Evolutionary conservation across 2,888 invertebrate genomes (phyloP).

Genomic region (Nephrotoma flavescens): DNA sequence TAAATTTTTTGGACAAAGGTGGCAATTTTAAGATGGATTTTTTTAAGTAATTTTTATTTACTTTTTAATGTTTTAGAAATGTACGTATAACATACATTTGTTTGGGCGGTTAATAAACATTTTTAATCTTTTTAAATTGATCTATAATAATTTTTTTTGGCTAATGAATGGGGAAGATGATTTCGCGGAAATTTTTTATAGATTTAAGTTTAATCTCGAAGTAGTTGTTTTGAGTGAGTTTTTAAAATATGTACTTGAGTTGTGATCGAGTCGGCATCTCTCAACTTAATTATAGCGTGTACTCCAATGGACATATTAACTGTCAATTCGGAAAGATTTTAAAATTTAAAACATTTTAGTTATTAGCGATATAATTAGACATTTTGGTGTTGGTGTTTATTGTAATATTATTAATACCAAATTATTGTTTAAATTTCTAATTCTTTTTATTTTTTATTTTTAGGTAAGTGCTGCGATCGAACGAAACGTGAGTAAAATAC

Average conservation of each 20-base stretch:
- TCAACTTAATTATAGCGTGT: not conserved
- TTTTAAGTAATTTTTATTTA: not conserved
- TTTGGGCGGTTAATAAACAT: not conserved
- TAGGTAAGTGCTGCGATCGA: not conserved
- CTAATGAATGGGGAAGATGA: not conserved
- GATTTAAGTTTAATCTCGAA: not conserved
- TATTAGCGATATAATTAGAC: not conserved
- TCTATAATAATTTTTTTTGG: not conserved
- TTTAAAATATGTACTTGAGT: not conserved
- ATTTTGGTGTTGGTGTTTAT: not conserved
- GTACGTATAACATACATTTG: not conserved
- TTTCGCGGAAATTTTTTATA: not conserved
- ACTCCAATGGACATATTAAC: not conserved
- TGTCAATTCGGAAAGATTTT: not conserved
- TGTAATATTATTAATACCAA: not conserved
- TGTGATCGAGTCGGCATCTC: not conserved
- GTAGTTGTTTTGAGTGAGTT: not conserved
- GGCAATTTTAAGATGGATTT: not conserved
- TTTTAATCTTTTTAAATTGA: not conserved
- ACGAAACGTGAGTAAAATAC: too few species aligned
- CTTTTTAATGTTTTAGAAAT: not conserved
- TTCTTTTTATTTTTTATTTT: not conserved
- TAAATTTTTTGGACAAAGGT: not conserved
- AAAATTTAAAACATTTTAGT: not conserved
- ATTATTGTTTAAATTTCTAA: not conserved